Conservation (phyloP, 2,113 vertebrate genomes). For the Neolamprologus toae region DNA sequence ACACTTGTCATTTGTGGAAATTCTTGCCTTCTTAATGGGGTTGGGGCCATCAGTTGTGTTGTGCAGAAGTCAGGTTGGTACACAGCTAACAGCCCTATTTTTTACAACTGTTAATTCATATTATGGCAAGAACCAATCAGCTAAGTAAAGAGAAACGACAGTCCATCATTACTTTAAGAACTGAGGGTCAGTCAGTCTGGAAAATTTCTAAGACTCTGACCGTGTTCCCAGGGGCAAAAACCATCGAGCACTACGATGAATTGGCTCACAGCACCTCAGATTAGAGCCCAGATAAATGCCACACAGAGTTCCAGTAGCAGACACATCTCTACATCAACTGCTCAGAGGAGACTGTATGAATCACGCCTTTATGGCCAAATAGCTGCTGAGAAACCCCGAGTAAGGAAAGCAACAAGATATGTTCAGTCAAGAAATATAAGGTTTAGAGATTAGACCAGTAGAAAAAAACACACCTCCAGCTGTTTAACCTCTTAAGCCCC, state of each 20-base stretch:
- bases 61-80: neutral
- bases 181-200: neutral
- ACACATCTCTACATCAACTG: neutral
- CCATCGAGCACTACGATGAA: neutral
- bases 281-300: neutral
- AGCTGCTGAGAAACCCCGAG: neutral
- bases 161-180: neutral
- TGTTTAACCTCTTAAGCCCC: too few relatives aligned
- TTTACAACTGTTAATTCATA: neutral
- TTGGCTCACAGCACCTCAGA: neutral
- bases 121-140: neutral
- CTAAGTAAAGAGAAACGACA: neutral
- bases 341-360: neutral
- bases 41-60: neutral
- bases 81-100: neutral
- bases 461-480: neutral
- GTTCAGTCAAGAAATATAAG: neutral
- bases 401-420: neutral
- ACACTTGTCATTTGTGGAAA: neutral
- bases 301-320: neutral
- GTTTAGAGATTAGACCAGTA: neutral
- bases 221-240: neutral
- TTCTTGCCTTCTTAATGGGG: neutral
- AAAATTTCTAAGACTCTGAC: neutral
- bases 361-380: neutral